Percentiles rank a stretch among this genome's conserved stretches.
Conservation (phyloP, 2,888 invertebrate genomes). For the Dryocosmus kuriphilus region DNA sequence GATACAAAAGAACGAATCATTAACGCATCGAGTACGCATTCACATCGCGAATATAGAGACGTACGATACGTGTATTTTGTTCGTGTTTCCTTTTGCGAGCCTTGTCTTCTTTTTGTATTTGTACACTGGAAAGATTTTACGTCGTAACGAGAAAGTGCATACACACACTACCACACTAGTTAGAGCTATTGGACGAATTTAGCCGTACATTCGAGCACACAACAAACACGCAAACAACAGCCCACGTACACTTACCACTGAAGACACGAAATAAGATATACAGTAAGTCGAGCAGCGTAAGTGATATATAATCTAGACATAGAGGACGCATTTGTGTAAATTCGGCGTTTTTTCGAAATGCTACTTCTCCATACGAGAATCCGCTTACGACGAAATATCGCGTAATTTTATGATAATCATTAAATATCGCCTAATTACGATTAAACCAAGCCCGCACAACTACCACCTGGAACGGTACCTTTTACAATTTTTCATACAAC, state of each 20-base stretch:
- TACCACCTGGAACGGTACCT: constrained; percentile 64
- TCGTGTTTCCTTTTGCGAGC: constrained; percentile 65
- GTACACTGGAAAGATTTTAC: constrained; percentile 66
- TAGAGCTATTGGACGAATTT: constrained; percentile 50
- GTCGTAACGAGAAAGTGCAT: constrained; percentile 68
- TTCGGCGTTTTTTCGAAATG: constrained; percentile 71
- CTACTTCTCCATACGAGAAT: constrained; percentile 66
- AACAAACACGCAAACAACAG: constrained; percentile 47
- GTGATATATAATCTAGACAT: constrained; percentile 76
- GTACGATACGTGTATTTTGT: constrained; percentile 60
- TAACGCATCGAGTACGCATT: constrained; percentile 52
- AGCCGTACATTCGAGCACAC: constrained; percentile 46
- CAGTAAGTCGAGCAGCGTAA: constrained; percentile 74
- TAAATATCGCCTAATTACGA: constrained; percentile 73
- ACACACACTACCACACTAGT: constrained; percentile 44
- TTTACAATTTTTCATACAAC: constrained; percentile 75
- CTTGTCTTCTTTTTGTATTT: constrained; percentile 65
- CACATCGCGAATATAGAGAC: constrained; percentile 58
- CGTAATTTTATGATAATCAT: constrained; percentile 74
- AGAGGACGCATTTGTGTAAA: constrained; percentile 73
- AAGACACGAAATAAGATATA: constrained; percentile 57
- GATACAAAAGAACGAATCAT: constrained; percentile 34
- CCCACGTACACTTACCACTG: constrained; percentile 52
- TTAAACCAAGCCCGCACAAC: constrained; percentile 57
- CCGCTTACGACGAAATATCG: constrained; percentile 59